Percentiles rank a stretch among this genome's conserved stretches.
These are phyloP conservation scores for Aphidius ervi DNA, from an alignment of 1,140 invertebrate genomes.

Conservation along the genomic window DNA sequence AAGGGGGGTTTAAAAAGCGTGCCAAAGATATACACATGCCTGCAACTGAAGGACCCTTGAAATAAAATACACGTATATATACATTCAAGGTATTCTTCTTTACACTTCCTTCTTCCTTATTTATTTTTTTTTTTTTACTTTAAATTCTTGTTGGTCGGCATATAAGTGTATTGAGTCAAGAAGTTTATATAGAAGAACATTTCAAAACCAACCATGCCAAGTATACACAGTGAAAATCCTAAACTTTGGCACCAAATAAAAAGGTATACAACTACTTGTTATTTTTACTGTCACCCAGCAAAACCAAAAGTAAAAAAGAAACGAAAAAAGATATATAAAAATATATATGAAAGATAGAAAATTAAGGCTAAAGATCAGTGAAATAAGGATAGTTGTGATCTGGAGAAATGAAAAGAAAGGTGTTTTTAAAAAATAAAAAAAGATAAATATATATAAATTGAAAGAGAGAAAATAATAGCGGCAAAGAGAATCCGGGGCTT, in stretches of 20 bases:
- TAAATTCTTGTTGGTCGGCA: background rate
- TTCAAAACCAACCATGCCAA: slow-evolving; percentile 6
- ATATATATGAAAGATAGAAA: background rate
- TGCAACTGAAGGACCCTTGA: slow-evolving; percentile 2
- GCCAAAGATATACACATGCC: background rate
- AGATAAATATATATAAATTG: background rate
- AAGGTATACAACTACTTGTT: background rate
- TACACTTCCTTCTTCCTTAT: background rate
- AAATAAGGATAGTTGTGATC: slow-evolving; percentile 16
- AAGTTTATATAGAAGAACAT: slow-evolving; percentile 5
- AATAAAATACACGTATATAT: background rate
- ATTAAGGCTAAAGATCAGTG: slow-evolving; percentile 24
- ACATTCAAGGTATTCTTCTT: slow-evolving; percentile 7
- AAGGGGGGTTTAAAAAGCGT: slow-evolving; percentile 4
- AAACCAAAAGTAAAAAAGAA: too few species aligned
- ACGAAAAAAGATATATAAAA: too few species aligned
- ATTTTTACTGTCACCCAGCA: too few species aligned
- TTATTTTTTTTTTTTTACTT: too few species aligned
- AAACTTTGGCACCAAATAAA: slow-evolving; percentile 30
- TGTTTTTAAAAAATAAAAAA: slow-evolving; percentile 9
- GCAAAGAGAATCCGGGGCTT: slow-evolving; percentile 24
- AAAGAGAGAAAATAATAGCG: background rate
- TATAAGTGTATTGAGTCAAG: slow-evolving; percentile 12
- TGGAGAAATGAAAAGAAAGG: slow-evolving; percentile 3
- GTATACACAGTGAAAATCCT: slow-evolving; percentile 22